Base-by-base conservation (phyloP, 1,140 invertebrate genomes). In the Sesamia nonagrioides region DNA sequence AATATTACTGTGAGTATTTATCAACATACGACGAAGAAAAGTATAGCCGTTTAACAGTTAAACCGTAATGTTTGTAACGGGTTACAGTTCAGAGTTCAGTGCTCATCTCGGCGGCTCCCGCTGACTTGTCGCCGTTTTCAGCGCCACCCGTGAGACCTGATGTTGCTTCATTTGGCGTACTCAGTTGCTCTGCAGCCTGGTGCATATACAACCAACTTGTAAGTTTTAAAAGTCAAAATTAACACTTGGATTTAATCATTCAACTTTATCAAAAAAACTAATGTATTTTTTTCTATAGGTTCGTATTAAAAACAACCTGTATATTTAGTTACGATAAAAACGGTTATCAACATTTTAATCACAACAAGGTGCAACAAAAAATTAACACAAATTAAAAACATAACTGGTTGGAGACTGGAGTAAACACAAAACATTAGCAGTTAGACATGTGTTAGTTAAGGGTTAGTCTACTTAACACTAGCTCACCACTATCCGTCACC, bases 151-250 rank as follows among this genome's bases (percentile, higher is more conserved):
- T 68, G 33, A 84, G 85, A 71, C 79, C 85, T 79, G 82, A 78
- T 74, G 82, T 60, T 61, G 78, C 82, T 56, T 84, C 88, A 18
- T 77, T 82, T 40, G 84, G 42, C 56, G 80, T 21, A 48, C 85
- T 93, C 85, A 95, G 83, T 92, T 93, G 91, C 90, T 95, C 93
- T 92, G 93, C 81, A 94, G 87, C 87, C 93, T 95, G 89, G 27
- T 82, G 83, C 11, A 66, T 78, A 77, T 80, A 79, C 79, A 85
- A 83, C 42, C 7, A 6, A 66, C 6, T 45, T 11, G 72, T 71
- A 74, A 78, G 52, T 54, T 58, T 18, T 50, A 37, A 27, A n/a
- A 15, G 11, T 2, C 8, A 45, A 11, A 17, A 11, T 68, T 68
- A 15, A 9, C 9, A 45, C 7, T n/a, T 52, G 50, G 27, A 27